A percentile compares a stretch with the other conserved stretches of the same genome.
These are phyloP conservation scores for Xestia sexstrigata DNA, from an alignment of 2,888 invertebrate genomes.

Conservation along the genomic window DNA sequence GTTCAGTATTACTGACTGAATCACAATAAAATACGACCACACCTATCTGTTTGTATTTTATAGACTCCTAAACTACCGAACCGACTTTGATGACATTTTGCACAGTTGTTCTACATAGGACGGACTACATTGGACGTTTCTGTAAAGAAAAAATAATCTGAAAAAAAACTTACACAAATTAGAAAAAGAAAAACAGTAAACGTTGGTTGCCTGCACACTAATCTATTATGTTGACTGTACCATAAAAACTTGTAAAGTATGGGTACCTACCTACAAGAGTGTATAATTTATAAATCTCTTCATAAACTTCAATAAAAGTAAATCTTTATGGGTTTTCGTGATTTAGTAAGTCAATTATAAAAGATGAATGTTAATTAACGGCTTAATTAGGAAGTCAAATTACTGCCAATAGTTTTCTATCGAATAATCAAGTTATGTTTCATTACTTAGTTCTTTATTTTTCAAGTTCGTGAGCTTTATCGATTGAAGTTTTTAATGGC, in stretches of 20 bases:
- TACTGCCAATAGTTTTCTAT: constrained; percentile 44
- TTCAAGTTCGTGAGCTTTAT: constrained; percentile 32
- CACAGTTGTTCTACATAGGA: not conserved
- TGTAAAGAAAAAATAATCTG: fast-evolving
- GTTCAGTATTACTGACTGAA: too few species aligned
- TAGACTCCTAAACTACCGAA: not conserved
- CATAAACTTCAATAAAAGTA: constrained; percentile 36
- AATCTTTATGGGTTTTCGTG: constrained; percentile 43
- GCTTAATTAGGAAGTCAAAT: constrained; percentile 39
- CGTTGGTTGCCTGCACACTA: not conserved
- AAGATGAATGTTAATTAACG: constrained; percentile 30
- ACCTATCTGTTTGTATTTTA: not conserved
- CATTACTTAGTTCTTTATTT: constrained; percentile 27
- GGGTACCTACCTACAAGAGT: not conserved
- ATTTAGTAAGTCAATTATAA: constrained; percentile 49
- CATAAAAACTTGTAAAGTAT: not conserved
- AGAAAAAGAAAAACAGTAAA: not conserved
- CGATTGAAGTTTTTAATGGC: constrained; percentile 44
- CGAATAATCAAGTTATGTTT: constrained; percentile 45
- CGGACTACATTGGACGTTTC: too few species aligned
- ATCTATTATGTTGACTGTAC: constrained; percentile 29
- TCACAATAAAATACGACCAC: too few species aligned
- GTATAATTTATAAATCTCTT: constrained; percentile 6
- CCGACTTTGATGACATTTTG: not conserved
- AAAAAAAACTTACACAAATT: not conserved